Evolutionary conservation across 2,113 vertebrate species (phyloP).

Genomic region (Proterorhinus semilunaris): DNA sequence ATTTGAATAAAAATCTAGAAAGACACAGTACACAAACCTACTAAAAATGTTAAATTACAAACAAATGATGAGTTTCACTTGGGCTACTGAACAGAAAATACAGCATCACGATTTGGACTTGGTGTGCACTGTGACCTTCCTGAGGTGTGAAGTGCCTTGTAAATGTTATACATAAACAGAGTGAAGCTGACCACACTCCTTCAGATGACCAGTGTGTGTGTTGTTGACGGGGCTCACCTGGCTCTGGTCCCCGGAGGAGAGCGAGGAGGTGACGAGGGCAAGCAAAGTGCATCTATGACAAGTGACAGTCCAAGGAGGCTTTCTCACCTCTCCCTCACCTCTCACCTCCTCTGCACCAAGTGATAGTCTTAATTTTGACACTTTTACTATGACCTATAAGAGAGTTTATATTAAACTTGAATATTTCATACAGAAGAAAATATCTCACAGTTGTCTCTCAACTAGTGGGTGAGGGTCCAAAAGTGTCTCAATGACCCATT

Average conservation of each 20-base stretch:
- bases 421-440: neutral
- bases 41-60: too few species aligned
- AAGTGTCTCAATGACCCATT: neutral
- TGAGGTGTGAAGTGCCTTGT: conserved; percentile 59
- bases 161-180: conserved; percentile 34
- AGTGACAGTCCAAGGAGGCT: conserved; percentile 59
- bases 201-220: conserved; percentile 30
- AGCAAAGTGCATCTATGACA: conserved; percentile 40
- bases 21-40: too few species aligned
- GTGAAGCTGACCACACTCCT: conserved; percentile 15
- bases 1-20: too few species aligned
- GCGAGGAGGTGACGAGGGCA: conserved; percentile 43
- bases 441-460: neutral
- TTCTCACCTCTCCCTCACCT: conserved; percentile 54
- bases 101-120: neutral
- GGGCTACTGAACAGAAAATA: neutral
- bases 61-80: too few species aligned
- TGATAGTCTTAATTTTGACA: conserved; percentile 37
- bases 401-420: neutral
- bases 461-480: neutral
- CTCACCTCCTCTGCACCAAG: conserved; percentile 13
- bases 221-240: conserved; percentile 67
- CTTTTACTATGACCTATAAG: conserved; percentile 1
- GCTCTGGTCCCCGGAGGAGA: conserved; percentile 45
- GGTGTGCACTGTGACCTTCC: conserved; percentile 48